Percentiles rank a stretch among this genome's conserved stretches.
Evolutionary conservation across 1,140 invertebrate genomes (phyloP).

Genomic region (Batillaria attramentaria): DNA sequence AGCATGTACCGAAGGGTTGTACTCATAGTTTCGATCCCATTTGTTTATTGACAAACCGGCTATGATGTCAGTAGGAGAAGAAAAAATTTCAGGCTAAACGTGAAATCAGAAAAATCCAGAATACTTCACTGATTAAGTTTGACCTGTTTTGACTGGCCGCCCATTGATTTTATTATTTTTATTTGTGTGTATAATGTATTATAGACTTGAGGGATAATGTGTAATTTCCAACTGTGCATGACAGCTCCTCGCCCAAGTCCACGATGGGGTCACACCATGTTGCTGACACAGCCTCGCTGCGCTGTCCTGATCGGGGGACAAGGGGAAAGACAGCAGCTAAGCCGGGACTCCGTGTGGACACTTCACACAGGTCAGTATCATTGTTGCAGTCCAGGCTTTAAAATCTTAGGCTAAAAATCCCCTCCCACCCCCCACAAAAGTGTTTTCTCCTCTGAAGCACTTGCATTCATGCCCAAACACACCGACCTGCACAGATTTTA

Average conservation of each 20-base stretch:
- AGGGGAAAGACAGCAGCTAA: slow-evolving; percentile 65
- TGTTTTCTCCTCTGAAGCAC: too few species aligned
- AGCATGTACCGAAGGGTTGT: too few species aligned
- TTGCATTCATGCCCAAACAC: too few species aligned
- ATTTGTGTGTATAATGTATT: neutral
- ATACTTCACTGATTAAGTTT: neutral
- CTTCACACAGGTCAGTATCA: slow-evolving; percentile 61
- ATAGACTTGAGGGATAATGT: neutral
- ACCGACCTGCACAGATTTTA: too few species aligned
- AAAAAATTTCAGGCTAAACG: too few species aligned
- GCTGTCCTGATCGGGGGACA: slow-evolving; percentile 69
- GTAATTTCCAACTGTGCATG: neutral
- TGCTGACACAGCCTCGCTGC: slow-evolving; percentile 56
- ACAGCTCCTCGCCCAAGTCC: slow-evolving; percentile 55
- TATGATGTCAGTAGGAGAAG: too few species aligned
- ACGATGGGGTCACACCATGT: slow-evolving; percentile 67
- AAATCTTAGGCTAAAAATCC: neutral
- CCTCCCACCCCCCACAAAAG: neutral
- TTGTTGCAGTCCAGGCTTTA: neutral
- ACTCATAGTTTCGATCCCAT: too few species aligned
- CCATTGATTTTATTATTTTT: neutral
- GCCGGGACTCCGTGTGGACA: slow-evolving; percentile 66
- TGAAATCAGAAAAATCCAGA: neutral
- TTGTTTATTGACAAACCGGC: too few species aligned
- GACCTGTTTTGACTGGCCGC: neutral